Evolutionary conservation across 2,797 vertebrate species (phyloP), one percentile per base, ranked within the genome.

Genomic region (Botia kubotai): DNA sequence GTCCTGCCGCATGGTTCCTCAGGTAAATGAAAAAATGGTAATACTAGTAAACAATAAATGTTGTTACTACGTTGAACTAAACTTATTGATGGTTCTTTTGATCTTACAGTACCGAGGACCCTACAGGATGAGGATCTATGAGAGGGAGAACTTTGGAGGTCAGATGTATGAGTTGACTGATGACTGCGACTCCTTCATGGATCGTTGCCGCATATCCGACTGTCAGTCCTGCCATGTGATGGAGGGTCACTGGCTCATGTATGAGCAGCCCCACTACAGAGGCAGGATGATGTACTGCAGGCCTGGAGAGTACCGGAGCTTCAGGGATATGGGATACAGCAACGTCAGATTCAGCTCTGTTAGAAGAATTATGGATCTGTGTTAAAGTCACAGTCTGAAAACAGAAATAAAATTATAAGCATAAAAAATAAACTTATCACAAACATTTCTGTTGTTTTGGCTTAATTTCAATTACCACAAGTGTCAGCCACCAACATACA

Each of bases 181-280:
- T 8, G 86, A 88, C 53, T 88, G 87, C 53, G 85, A 85, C 58
- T 79, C 11, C 69, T 76, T 86, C 63, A 82, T 77, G 77, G 86
- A 87, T 4, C 84, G 81, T 4, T 86, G 83, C 72, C 79, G 12
- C 29, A 84, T 83, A 80, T 79, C 79, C n/a, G 36, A 86, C 19
- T 85, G 80, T 80, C 63, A 78, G 39, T 86, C 87, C 75, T 85
- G 85, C 19, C 71, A 86, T 23, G 85, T 88, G 74, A 86, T 86
- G 83, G 87, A 86, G 4, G 87, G 84, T 17, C 80, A 85, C 77
- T 87, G 86, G 86, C 77, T 87, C 73, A 75, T 87, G 74, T 87
- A 84, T 46, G 86, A 87, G 19, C 67, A 83, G 66, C 66, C 86
- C 63, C 33, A 84, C 80, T 87, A 82, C 80, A 86, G 74, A 71